These are phyloP conservation scores for Gonatopus flavifemur DNA, from an alignment of 1,140 invertebrate genomes.

Conservation along the genomic window DNA sequence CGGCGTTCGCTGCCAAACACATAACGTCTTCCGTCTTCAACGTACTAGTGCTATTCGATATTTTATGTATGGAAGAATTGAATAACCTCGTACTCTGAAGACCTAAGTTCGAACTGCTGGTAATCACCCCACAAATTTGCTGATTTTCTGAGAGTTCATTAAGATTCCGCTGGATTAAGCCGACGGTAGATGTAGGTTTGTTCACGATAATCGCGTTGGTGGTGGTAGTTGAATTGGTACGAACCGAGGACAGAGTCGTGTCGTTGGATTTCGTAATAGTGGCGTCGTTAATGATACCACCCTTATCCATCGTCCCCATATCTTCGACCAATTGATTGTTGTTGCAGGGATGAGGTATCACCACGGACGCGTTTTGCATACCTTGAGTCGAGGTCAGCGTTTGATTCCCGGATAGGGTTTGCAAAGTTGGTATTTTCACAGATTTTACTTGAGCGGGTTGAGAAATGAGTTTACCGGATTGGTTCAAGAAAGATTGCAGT, in stretches of 20 bases:
- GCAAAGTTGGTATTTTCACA: slow-evolving; percentile 46
- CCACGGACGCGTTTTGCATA: slow-evolving; percentile 31
- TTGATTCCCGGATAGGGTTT: slow-evolving; percentile 34
- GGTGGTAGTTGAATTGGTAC: slow-evolving; percentile 16
- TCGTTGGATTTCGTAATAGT: slow-evolving; percentile 24
- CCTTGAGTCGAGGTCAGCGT: slow-evolving; percentile 23
- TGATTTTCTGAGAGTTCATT: slow-evolving; percentile 39
- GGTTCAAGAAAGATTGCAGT: slow-evolving; percentile 61
- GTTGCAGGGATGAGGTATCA: slow-evolving; percentile 29
- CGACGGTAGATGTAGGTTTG: slow-evolving; percentile 39
- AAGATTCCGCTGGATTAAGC: slow-evolving; percentile 43
- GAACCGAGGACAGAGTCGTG: not conserved
- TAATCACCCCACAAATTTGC: slow-evolving; percentile 53
- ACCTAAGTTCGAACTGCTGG: slow-evolving; percentile 48
- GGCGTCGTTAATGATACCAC: slow-evolving; percentile 20
- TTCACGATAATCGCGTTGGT: slow-evolving; percentile 47
- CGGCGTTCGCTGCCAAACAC: slow-evolving; percentile 31
- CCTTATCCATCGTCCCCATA: not conserved
- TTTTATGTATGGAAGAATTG: slow-evolving; percentile 49
- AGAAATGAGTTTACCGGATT: slow-evolving; percentile 57
- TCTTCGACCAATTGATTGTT: slow-evolving; percentile 33
- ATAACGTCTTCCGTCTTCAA: slow-evolving; percentile 46
- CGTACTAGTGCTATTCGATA: slow-evolving; percentile 21
- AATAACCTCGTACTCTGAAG: slow-evolving; percentile 47
- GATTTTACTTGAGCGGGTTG: slow-evolving; percentile 51